Percentiles rank a stretch among this genome's conserved stretches.
Evolutionary conservation across 2,888 invertebrate species (phyloP).

Genomic region (Bruchidius siliquastri): DNA sequence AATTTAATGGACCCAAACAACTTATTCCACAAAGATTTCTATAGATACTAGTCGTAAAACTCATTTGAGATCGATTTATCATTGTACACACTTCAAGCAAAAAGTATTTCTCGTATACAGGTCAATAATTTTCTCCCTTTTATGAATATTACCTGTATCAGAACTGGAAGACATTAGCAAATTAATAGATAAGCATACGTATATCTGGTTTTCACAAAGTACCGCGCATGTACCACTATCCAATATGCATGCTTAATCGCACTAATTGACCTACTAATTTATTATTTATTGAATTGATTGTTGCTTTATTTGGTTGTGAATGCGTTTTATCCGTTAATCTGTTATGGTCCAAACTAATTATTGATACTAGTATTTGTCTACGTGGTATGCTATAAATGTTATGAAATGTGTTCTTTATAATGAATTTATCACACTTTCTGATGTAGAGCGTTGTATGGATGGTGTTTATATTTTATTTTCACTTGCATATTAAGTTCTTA

Average conservation of each 20-base stretch:
- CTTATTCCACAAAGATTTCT: not conserved
- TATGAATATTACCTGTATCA: not conserved
- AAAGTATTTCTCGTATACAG: not conserved
- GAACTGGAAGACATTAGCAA: not conserved
- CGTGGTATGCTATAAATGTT: not conserved
- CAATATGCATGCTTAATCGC: not conserved
- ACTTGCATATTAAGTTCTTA: too few relatives aligned
- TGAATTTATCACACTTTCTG: not conserved
- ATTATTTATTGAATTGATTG: not conserved
- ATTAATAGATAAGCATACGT: not conserved
- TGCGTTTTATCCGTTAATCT: not conserved
- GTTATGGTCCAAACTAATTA: not conserved
- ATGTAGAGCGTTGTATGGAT: too few relatives aligned
- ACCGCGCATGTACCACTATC: not conserved
- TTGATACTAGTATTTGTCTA: not conserved
- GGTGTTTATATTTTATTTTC: too few relatives aligned
- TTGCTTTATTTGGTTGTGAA: not conserved
- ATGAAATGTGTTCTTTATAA: not conserved
- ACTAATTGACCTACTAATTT: not conserved
- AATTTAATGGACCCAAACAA: not conserved
- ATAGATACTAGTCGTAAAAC: not conserved
- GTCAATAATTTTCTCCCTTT: not conserved
- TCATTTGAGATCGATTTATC: not conserved
- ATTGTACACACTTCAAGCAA: not conserved
- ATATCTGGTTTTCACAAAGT: not conserved